Conservation (phyloP, 2,888 invertebrate species). For the Lycaena phlaeas region DNA sequence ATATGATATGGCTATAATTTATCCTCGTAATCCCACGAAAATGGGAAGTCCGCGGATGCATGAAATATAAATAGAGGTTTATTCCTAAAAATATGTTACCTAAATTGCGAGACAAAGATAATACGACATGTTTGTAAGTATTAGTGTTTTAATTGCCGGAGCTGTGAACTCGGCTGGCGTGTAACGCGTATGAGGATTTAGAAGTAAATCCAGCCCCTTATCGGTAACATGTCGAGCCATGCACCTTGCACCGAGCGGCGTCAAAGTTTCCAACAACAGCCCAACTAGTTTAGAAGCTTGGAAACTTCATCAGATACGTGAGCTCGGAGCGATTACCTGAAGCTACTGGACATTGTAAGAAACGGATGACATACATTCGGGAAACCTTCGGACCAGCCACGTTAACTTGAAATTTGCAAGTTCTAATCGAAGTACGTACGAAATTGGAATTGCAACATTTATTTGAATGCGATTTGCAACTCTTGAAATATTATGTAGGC, state of each 20-base stretch:
- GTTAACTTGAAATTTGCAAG: no score
- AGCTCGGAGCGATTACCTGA: conserved; percentile 53
- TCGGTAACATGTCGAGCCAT: conserved; percentile 54
- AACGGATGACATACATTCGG: conserved; percentile 23
- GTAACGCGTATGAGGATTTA: conserved; percentile 50
- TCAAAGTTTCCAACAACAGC: conserved; percentile 59
- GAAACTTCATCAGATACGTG: conserved; percentile 69
- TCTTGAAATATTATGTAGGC: no score
- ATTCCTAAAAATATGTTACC: no score
- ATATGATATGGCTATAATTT: no score
- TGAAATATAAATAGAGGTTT: no score
- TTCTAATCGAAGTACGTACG: background rate
- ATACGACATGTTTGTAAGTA: background rate
- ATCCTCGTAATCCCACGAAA: no score
- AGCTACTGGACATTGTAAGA: conserved; percentile 23
- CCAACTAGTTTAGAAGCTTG: conserved; percentile 67
- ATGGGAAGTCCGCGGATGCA: no score
- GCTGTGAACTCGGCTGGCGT: background rate
- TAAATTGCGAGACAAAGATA: no score
- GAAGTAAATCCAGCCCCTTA: conserved; percentile 51
- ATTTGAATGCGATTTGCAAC: no score
- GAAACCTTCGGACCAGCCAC: no score
- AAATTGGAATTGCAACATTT: no score
- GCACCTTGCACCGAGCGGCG: conserved; percentile 43
- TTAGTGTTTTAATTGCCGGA: background rate